Base-by-base conservation (phyloP, 64 coral and sea anemone genomes). In the Actinia equina region DNA sequence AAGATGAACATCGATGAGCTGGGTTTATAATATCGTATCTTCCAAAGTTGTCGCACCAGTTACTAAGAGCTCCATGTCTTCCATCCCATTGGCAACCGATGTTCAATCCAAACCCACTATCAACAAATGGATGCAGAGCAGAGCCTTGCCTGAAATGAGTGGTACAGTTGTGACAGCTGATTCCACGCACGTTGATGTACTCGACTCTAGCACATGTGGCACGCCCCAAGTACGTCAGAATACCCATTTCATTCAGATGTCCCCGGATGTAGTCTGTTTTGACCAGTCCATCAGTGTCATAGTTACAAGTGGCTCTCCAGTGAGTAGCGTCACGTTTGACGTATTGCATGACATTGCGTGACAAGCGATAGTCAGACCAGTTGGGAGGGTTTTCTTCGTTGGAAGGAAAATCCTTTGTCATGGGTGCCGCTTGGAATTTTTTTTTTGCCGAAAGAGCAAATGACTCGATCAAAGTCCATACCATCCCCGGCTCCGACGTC, bases 341-440 rank as follows among this genome's bases (percentile, higher is more conserved):
- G 22, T 58, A 18, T 7, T 70, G 77, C 88, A 94, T 94, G 1
- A 22, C 59, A 6, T 23, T 18, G 58, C 30, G 3, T 0, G 93
- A 88, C 43, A 94, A 79, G 41, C 93, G 93, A 41, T 89, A 94
- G 30, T 59, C 86, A 65, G 86, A 41, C 93, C 93, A 94, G 44
- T 49, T 71, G 41, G 90, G 88, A 54, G 53, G 20, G 12, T 85
- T 84, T 25, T 13, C n/a, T 44, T 90, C 46, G 46, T 49, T 8
- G 45, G 46, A 49, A 8, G 46, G 46, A 49, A 49, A 49, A 49
- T 49, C 46, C 77, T 23, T 82, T 89, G 45, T 77, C 46, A 49
- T 2, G 46, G 46, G 46, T 49, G 46, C 46, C 46, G 46, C 23
- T n/a, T 86, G 82, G 23, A 20, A 17, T 45, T 15, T 22, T 56